Evolutionary conservation across 2,888 invertebrate genomes (phyloP).

Genomic region (Zaprionus obscuricornis): DNA sequence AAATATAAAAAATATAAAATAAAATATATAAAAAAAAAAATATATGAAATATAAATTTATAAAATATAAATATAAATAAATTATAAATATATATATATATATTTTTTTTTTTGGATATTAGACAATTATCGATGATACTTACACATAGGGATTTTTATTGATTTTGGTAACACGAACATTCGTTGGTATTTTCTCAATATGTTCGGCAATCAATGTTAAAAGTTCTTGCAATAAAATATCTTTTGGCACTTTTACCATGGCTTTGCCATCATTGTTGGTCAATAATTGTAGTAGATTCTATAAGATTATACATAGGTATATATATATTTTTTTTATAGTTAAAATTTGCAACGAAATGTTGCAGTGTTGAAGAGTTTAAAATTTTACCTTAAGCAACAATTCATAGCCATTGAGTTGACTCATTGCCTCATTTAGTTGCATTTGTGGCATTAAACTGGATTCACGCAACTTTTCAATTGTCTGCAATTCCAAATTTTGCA

Average conservation of each 20-base stretch:
- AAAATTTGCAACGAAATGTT: background rate
- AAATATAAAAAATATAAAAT: too few species aligned
- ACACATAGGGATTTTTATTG: slow-evolving; percentile 71
- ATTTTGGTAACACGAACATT: slow-evolving; percentile 59
- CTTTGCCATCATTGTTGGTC: slow-evolving; percentile 23
- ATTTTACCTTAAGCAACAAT: slow-evolving; percentile 66
- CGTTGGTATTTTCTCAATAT: slow-evolving; percentile 72
- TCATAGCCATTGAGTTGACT: slow-evolving; percentile 63
- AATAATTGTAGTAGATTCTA: slow-evolving; percentile 64
- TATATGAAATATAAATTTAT: too few species aligned
- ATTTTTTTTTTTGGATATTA: too few species aligned
- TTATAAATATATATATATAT: background rate
- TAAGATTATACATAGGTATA: background rate
- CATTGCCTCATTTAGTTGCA: slow-evolving; percentile 62
- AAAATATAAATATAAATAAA: too few species aligned
- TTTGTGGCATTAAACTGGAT: slow-evolving; percentile 63
- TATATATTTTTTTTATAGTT: background rate
- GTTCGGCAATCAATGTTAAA: slow-evolving; percentile 40
- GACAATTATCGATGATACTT: too few species aligned
- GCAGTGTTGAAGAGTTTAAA: background rate
- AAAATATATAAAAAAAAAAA: too few species aligned
- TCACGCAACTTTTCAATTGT: slow-evolving; percentile 66
- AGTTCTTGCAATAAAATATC: slow-evolving; percentile 61
- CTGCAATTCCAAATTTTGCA: slow-evolving; percentile 77
- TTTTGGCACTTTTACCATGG: slow-evolving; percentile 44